Base-by-base conservation (phyloP, 2,888 invertebrate genomes). In the Cerceris rybyensis region DNA sequence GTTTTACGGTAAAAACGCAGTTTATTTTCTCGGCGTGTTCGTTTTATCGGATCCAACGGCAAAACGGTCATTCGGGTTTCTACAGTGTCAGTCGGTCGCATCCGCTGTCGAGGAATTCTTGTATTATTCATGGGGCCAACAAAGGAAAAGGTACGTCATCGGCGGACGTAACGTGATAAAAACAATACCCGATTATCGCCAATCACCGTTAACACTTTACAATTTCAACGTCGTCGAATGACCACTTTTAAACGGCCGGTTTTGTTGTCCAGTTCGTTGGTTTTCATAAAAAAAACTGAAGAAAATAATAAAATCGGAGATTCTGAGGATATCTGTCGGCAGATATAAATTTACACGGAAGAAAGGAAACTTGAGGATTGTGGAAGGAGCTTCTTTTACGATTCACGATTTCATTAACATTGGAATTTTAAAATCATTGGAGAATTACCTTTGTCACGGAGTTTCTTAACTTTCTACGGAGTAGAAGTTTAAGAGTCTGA, bases 81-180 rank as follows among this genome's bases (percentile, higher is more conserved):
- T 55, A 17, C 28, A 60, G 14, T 43, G 52, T 70, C 42, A 63
- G 39, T 61, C 17, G 16, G 65, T 58, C 69, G 74, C 82, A 84
- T 87, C 85, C 86, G 85, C 64, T 83, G 66, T 57, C 67, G 67
- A 79, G 66, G 81, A 78, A 81, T 79, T 66, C 65, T 82, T 86
- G 81, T 86, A 87, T 89, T 88, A 89, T 87, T 89, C 88, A 88
- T 88, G 71, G 8, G 28, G 8, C 42, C 39, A 66, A 81, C 78
- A 81, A 84, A 88, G 87, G 87, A 89, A 88, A 78, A 81, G 70
- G 59, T 75, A 81, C 86, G 83, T 82, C 87, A 85, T 16, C 13
- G 52, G 39, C 17, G 39, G 28, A 5, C 59, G 46, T 28, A 16
- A n/a, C 49, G 42, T 55, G 73, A 65, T 55, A 67, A 61, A 68